Evolutionary conservation across 2,797 vertebrate genomes (phyloP).

Genomic region (Falco cherrug): DNA sequence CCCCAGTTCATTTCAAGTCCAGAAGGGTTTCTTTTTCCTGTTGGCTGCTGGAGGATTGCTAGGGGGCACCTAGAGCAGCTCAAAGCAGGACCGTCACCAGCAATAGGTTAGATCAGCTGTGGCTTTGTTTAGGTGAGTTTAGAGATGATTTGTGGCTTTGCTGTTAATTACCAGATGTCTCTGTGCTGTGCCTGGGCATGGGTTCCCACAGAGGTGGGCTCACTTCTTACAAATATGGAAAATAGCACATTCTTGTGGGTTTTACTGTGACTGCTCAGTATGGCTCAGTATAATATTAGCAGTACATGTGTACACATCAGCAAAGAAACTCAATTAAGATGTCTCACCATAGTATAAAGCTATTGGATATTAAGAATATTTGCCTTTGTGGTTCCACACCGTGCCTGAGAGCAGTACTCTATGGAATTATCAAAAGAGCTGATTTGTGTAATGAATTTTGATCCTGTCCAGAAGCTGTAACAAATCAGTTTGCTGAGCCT

Average conservation of each 20-base stretch:
- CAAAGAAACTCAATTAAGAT: background rate
- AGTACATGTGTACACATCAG: background rate
- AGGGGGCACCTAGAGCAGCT: background rate
- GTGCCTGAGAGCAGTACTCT: background rate
- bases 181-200: background rate
- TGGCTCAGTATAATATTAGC: background rate
- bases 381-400: background rate
- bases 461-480: background rate
- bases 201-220: background rate
- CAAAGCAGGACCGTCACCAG: background rate
- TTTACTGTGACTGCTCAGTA: background rate
- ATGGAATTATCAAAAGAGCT: background rate
- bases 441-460: background rate
- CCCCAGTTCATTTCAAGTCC: background rate
- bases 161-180: slow-evolving; percentile 1
- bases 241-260: background rate
- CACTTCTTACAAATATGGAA: background rate
- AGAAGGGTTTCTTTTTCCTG: background rate
- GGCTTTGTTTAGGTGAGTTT: slow-evolving; percentile 23
- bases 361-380: background rate
- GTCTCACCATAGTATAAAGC: background rate
- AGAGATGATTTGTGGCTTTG: slow-evolving; percentile 22
- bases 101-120: background rate
- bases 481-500: background rate
- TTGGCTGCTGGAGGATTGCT: background rate